phyloP scores from a whole-genome alignment of 2,113 vertebrate species.

The Xyliphius kryptos region DNA sequence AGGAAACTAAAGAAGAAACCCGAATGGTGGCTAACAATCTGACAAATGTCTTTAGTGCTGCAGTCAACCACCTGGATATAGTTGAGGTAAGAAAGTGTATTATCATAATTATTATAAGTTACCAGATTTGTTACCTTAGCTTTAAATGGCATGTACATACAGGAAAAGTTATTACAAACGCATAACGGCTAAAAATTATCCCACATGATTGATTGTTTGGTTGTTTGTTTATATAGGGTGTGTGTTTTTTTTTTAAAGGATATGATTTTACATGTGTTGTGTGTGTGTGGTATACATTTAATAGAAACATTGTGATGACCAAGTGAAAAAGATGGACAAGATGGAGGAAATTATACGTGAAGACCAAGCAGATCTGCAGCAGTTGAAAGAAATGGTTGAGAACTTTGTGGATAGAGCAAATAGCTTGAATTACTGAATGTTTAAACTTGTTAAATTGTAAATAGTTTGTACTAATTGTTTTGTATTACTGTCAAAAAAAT shows the following conservation, averaged over 20 bases:
- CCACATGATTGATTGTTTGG: no score
- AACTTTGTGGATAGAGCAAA: slow-evolving; percentile 47
- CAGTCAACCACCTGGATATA: slow-evolving; percentile 52
- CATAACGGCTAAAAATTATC: no score
- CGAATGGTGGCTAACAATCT: slow-evolving; percentile 62
- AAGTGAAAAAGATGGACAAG: slow-evolving; percentile 51
- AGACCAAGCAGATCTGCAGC: slow-evolving; percentile 47
- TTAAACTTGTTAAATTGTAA: slow-evolving; percentile 18
- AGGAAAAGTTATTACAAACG: no score
- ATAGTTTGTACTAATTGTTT: no score
- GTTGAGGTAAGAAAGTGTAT: slow-evolving; percentile 62
- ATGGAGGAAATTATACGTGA: slow-evolving; percentile 53
- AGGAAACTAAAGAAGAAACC: slow-evolving; percentile 66
- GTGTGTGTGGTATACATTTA: no score
- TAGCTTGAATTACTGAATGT: no score
- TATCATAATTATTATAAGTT: not conserved
- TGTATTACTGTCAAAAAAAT: no score
- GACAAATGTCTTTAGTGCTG: slow-evolving; percentile 50
- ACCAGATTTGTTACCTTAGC: not conserved
- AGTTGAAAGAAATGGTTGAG: slow-evolving; percentile 47
- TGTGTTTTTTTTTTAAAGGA: no score
- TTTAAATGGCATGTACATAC: no score
- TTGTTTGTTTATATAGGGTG: no score
- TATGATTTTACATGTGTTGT: no score
- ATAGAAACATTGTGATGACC: slow-evolving; percentile 57